Percentiles rank a stretch among this genome's conserved stretches.
These are phyloP conservation scores for Sternarchorhynchus goeldii DNA, from an alignment of 2,797 vertebrate species.

Conservation along the genomic window DNA sequence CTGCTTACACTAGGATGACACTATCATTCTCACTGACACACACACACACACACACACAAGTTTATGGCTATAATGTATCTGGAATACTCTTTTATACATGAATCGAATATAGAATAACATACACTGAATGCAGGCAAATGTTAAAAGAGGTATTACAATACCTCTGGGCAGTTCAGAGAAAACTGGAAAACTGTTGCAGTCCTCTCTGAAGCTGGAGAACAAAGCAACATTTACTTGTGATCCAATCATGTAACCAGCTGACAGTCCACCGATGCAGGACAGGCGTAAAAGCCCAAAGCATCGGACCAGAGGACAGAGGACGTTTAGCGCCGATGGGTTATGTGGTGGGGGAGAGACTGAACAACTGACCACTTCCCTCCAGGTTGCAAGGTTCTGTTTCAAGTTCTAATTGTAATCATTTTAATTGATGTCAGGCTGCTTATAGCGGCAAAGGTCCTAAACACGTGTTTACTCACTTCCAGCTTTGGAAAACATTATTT, in stretches of 20 bases:
- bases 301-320: background rate
- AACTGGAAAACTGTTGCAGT: background rate
- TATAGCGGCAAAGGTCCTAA: too few species aligned
- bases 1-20: conserved; percentile 51
- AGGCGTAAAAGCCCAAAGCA: background rate
- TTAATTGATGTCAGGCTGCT: too few species aligned
- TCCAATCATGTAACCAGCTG: background rate
- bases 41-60: background rate
- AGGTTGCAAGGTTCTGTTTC: too few species aligned
- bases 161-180: conserved; percentile 1
- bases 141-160: background rate
- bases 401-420: too few species aligned
- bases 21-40: conserved; percentile 24
- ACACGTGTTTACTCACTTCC: too few species aligned
- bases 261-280: background rate
- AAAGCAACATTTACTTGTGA: background rate
- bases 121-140: too few species aligned
- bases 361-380: too few species aligned
- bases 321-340: background rate
- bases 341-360: too few species aligned
- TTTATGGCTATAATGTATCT: background rate
- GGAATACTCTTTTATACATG: too few species aligned
- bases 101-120: too few species aligned
- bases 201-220: background rate
- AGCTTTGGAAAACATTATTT: too few species aligned